Base-by-base conservation (phyloP, 37 sponge, comb jelly and placozoan species). In the Theonella swinhoei region DNA sequence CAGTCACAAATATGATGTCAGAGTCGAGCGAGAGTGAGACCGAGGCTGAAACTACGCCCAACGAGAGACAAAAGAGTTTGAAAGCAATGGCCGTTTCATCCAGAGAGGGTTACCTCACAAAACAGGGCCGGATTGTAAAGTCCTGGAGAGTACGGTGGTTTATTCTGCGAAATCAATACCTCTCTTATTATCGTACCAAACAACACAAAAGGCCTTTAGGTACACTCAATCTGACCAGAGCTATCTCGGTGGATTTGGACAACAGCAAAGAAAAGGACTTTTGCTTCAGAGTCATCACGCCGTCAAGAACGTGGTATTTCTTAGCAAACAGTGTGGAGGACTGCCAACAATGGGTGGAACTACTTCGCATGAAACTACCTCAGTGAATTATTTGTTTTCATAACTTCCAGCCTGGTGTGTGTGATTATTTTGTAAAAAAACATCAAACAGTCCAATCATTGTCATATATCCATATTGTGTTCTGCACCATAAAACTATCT, bases 101-200 rank as follows among this genome's bases (percentile, higher is more conserved):
- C 3, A 82, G 65, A 63, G 94, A 93, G 70, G 94, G 94, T 1
- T 93, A 89, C 66, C 86, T 93, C 40, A 93, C 94, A 30, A 93
- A 93, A 58, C 71, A 77, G 22, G 94, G 94, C 19, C 54, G 41
- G 54, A 80, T 89, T 31, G 41, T 77, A 20, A 93, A 89, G 78
- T 67, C 74, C 0, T 93, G 94, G 94, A 79, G 58, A 42, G 79
- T 77, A 29, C 78, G 94, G 43, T 93, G 94, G 94, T 93, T 93
- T 84, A 79, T 89, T 3, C 64, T 93, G 25, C 82, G 94, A 33
- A 89, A 89, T 58, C 22, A 68, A 20, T 69, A 23, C 17, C 39
- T 93, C 26, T 83, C 69, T n/a, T 93, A 93, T 62, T 93, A 82
- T 81, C 86, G 80, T 59, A 78, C 80, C 4, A 83, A 83, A 34